phyloP scores from a whole-genome alignment of 1,140 invertebrate species.

The Odontomachus brunneus region DNA sequence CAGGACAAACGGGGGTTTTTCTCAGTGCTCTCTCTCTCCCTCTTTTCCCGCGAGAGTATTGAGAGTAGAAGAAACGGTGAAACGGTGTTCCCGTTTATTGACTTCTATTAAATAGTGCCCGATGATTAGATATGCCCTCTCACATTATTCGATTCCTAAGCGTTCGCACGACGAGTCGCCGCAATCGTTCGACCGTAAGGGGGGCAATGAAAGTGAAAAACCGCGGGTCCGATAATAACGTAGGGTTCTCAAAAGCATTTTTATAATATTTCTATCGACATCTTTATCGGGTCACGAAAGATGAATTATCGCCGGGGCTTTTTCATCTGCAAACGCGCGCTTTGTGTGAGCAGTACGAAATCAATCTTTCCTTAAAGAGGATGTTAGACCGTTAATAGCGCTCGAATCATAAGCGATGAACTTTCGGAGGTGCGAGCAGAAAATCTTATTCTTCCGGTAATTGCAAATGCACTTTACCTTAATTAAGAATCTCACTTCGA shows the following conservation, averaged over 20 bases:
- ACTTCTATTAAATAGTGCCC: background rate
- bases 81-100: background rate
- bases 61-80: background rate
- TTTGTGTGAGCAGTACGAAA: background rate
- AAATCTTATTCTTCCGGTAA: slow-evolving; percentile 59
- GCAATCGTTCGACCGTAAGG: background rate
- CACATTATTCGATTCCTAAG: background rate
- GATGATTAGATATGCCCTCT: too few species aligned
- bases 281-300: slow-evolving; percentile 9
- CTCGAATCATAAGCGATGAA: slow-evolving; percentile 42
- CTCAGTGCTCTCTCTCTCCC: too few species aligned
- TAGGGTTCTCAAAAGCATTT: background rate
- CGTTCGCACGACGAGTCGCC: background rate
- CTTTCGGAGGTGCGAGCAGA: slow-evolving; percentile 49
- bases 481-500: slow-evolving; percentile 55
- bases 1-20: too few species aligned
- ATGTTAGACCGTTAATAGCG: slow-evolving; percentile 49
- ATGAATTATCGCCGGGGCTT: background rate
- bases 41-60: background rate
- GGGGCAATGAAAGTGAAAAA: background rate
- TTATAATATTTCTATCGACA: slow-evolving; percentile 6
- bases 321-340: background rate
- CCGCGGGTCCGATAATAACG: background rate
- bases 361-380: slow-evolving; percentile 21
- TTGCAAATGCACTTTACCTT: slow-evolving; percentile 61